Evolutionary conservation across 2,797 vertebrate species (phyloP), one percentile per base, ranked within the genome.

Genomic region (Pseudochromis fuscus): DNA sequence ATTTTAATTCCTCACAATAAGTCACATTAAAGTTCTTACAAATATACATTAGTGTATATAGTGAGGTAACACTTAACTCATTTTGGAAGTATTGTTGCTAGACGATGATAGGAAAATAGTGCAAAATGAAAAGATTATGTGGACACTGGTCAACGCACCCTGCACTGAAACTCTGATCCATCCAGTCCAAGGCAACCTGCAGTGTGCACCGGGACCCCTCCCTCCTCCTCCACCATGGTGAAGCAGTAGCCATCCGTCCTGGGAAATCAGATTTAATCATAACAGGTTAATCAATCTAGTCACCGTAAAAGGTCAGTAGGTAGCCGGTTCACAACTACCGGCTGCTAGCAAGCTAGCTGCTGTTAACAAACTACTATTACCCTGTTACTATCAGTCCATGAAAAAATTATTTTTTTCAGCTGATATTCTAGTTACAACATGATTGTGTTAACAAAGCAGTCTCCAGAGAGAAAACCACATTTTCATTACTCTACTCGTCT

Each of bases 171-270:
- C 84, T 98, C 96, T 0, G 96, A 98, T 50, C 97, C 97, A 16
- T 94, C 94, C 52, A 94, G 91, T 49, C 95, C 96, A 33, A 99
- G 91, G 73, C 97, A 99, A n/a, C 97, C 97, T 16, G 97, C 96
- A 18, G 96, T 96, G 59, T 96, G 85, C 48, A 97, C 88, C 24
- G 95, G 94, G 28, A 93, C 92, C 18, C 96, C 97, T 0, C 94
- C 95, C 38, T 98, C 97, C 65, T 98, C 97, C 90, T 98, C 96
- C 91, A 98, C 95, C 93, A 99, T 97, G 3, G 96, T 97, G 88
- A 98, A 99, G 90, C 97, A 99, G 88, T 95, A 97, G 61, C 97
- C 97, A 79, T 98, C 95, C 4, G 97, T 98, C 91, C 97, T 98
- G 82, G 9, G 77, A 58, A 67, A 72, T 7, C 59, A 65, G 23